Evolutionary conservation across 2,888 invertebrate genomes (phyloP), one percentile per base, ranked within the genome.

Genomic region (Ormyrus rosae): DNA sequence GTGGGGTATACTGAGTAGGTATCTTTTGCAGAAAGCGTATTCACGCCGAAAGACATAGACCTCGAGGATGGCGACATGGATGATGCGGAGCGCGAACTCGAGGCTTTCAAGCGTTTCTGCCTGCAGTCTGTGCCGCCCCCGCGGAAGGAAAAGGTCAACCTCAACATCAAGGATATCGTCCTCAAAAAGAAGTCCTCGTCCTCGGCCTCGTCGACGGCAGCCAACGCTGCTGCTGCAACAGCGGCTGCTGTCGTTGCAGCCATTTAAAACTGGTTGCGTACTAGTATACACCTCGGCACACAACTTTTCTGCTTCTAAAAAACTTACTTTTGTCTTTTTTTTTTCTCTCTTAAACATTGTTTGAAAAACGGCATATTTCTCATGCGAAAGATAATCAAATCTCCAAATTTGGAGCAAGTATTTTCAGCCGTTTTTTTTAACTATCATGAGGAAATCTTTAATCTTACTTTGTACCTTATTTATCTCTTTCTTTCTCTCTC

Each of bases 61-160:
- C 92, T 95, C 82, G 96, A 96, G 89, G 93, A 95, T 83, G 95
- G 95, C 19, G 94, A 95, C 60, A 92, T 96, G 87, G 96, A 96
- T 88, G 95, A 95, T 77, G 94, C 94, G 56, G 96, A 96, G 87
- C 92, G 95, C 2, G 97, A 97, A 89, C 92, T 96, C 83, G 97
- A 97, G 88, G 95, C 96, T 2, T 96, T 97, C 91, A 97, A 97
- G 90, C 93, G 96, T 34, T 96, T 96, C 91, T 96, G 96, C 85
- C 95, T 95, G 87, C 96, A 96, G 89, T 96, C 96, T 83, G 95
- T 96, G 83, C 95, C 96, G 72, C 94, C 95, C 0, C 94, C 94
- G 83, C 93, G 94, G 85, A 95, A 96, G 88, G 95, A 95, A 83
- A 95, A 95, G 91, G 94, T 95, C 86, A 94, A 95, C 90, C 93